These are phyloP conservation scores for Sminthopsis crassicaudata DNA, from an alignment of 2,113 vertebrate species.

Conservation along the genomic window DNA sequence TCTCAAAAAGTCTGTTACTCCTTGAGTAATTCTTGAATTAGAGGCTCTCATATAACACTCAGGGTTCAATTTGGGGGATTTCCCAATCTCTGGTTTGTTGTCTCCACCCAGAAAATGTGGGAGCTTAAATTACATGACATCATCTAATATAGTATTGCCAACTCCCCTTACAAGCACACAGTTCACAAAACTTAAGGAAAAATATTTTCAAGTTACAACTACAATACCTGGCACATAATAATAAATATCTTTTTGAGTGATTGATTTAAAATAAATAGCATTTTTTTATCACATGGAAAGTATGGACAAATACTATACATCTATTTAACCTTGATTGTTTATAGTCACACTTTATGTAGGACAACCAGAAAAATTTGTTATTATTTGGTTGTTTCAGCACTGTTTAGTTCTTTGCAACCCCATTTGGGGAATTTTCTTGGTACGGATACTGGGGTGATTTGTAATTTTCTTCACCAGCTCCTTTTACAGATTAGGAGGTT, in stretches of 20 bases:
- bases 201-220: background rate
- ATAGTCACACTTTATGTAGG: background rate
- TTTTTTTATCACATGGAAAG: background rate
- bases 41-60: background rate
- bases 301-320: background rate
- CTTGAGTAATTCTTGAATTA: background rate
- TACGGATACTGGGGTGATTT: too few species aligned
- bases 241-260: background rate
- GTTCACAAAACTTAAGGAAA: background rate
- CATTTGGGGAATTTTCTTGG: too few species aligned
- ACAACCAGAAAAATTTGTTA: background rate
- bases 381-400: too few species aligned
- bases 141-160: background rate
- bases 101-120: background rate
- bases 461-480: too few species aligned
- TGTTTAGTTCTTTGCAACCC: too few species aligned
- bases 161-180: background rate
- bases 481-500: too few species aligned
- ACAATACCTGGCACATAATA: background rate
- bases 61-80: background rate
- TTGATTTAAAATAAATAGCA: background rate
- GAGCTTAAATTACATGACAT: background rate
- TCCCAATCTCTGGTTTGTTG: background rate
- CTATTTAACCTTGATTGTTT: background rate
- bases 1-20: background rate